Evolutionary conservation across 2,797 vertebrate species (phyloP).

Genomic region (Gallinago solitaria): DNA sequence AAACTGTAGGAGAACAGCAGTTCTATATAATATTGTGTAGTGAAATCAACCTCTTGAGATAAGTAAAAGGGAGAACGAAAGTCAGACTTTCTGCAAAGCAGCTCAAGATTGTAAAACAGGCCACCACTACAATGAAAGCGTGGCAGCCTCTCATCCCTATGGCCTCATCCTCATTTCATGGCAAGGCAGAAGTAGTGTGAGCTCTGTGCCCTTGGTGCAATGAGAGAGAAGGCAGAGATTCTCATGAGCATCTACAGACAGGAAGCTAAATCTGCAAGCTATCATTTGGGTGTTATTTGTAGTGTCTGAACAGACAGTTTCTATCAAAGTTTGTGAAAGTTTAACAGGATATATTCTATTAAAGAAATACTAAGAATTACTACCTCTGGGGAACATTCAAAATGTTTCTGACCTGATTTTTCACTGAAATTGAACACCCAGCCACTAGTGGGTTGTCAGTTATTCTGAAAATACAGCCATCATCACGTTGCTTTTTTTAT

Average conservation of each 20-base stretch:
- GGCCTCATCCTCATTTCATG: background rate
- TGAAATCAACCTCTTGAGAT: background rate
- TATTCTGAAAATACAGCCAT: background rate
- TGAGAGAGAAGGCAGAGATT: background rate
- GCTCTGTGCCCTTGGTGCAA: background rate
- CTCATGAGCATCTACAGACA: background rate
- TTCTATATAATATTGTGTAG: background rate
- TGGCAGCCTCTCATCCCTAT: background rate
- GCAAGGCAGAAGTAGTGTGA: background rate
- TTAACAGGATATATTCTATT: background rate
- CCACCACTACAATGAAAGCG: background rate
- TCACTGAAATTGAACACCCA: background rate
- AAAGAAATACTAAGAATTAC: background rate
- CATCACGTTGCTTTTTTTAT: background rate
- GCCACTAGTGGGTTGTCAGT: background rate
- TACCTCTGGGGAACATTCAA: background rate
- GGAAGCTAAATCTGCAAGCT: background rate
- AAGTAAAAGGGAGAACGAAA: background rate
- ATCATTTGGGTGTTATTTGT: background rate
- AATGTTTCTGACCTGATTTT: background rate
- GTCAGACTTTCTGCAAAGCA: background rate
- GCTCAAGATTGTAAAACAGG: background rate
- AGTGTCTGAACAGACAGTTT: background rate
- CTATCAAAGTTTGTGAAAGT: background rate
- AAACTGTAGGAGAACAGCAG: background rate